Evolutionary conservation across 2,113 vertebrate species (phyloP).

Genomic region (Dipodomys stephensi): DNA sequence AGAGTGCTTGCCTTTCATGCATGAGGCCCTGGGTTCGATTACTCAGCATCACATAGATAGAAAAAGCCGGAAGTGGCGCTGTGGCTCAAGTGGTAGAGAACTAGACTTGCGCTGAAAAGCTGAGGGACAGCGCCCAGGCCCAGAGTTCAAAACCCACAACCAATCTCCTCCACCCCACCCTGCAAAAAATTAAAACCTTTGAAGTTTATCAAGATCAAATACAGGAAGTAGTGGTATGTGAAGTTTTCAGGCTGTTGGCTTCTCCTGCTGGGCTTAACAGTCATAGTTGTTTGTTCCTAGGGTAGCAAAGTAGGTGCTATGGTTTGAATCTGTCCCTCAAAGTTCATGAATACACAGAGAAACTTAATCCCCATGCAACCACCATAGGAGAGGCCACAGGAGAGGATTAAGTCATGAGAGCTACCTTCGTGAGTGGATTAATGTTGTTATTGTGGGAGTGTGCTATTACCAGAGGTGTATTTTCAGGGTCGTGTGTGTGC

Average conservation of each 20-base stretch:
- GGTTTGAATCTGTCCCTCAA: not conserved
- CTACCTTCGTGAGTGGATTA: not conserved
- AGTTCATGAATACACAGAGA: not conserved
- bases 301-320: not conserved
- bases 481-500: too few species aligned
- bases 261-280: not conserved
- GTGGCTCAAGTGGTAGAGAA: too few species aligned
- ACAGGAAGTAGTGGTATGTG: not conserved
- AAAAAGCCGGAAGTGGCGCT: too few species aligned
- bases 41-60: too few species aligned
- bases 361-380: too few species aligned
- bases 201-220: slow-evolving; percentile 27
- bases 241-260: not conserved
- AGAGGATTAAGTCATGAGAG: not conserved
- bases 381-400: not conserved
- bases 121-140: too few species aligned
- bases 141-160: too few species aligned
- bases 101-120: too few species aligned
- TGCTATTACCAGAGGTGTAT: not conserved
- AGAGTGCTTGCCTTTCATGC: too few species aligned
- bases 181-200: not conserved
- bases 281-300: not conserved
- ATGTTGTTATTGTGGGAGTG: not conserved
- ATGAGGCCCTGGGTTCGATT: too few species aligned
- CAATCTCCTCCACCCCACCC: too few species aligned